Conservation (phyloP, 1,140 invertebrate genomes). For the Aphaenogaster rudis region DNA sequence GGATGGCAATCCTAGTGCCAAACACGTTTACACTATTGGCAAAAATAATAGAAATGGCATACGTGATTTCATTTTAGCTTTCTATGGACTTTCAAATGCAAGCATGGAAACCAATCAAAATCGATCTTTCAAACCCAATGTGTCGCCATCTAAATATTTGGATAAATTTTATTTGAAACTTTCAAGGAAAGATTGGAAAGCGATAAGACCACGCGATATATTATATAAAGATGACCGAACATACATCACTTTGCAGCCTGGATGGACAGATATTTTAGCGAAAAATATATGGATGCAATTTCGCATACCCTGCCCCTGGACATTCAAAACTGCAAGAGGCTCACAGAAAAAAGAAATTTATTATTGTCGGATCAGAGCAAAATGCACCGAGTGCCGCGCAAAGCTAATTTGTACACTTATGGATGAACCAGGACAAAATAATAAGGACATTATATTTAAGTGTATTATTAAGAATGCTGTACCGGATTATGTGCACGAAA, state of each 20-base stretch:
- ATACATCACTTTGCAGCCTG: background rate
- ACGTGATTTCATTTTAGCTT: too few species aligned
- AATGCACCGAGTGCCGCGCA: background rate
- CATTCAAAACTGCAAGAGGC: background rate
- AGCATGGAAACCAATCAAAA: too few species aligned
- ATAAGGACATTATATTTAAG: background rate
- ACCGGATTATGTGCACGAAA: background rate
- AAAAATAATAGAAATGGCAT: background rate
- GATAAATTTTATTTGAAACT: background rate
- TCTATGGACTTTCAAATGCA: too few species aligned
- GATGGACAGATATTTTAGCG: background rate
- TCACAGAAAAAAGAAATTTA: too few species aligned
- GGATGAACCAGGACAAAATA: background rate
- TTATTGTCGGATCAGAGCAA: background rate
- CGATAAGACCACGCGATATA: background rate
- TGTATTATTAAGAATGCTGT: background rate
- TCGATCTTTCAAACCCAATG: background rate
- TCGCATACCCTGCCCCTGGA: background rate
- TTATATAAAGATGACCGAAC: background rate
- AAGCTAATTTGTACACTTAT: background rate
- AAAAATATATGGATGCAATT: constrained; percentile 7
- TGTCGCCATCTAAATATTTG: background rate
- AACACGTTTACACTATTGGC: background rate
- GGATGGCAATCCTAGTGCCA: background rate
- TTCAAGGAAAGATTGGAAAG: constrained; percentile 4